Percentiles rank a stretch among this genome's conserved stretches.
Conservation (phyloP, 2,113 vertebrate species). For the Shinisaurus crocodilurus region DNA sequence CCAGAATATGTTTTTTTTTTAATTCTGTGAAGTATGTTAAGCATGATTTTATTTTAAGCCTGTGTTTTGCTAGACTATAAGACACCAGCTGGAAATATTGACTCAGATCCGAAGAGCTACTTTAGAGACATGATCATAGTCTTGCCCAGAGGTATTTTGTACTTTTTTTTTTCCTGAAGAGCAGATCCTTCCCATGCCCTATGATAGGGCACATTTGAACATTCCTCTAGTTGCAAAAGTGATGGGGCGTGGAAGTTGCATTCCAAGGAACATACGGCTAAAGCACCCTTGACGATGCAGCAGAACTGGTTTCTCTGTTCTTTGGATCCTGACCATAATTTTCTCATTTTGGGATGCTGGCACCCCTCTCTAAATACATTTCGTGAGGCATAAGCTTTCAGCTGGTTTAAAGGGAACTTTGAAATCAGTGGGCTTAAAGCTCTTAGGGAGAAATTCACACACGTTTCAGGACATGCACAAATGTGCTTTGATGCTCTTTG, state of each 20-base stretch:
- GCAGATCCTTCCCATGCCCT: no score
- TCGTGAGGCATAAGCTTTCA: background rate
- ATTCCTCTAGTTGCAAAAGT: background rate
- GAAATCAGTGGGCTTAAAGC: background rate
- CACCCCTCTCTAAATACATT: background rate
- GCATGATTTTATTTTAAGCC: background rate
- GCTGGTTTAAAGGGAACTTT: background rate
- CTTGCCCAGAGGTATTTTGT: background rate
- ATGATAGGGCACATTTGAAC: background rate
- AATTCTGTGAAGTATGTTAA: slow-evolving; percentile 3
- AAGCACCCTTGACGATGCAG: background rate
- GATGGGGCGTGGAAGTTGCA: background rate
- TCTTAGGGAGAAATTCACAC: background rate
- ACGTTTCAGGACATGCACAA: background rate
- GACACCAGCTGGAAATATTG: slow-evolving; percentile 11
- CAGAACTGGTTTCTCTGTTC: background rate
- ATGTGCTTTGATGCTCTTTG: background rate
- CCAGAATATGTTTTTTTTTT: slow-evolving; percentile 9
- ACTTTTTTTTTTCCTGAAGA: background rate
- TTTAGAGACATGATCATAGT: background rate
- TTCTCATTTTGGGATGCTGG: background rate
- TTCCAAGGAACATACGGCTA: background rate
- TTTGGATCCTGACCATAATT: background rate
- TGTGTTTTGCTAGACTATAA: background rate
- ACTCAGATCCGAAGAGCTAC: background rate